These are phyloP conservation scores for Synanthedon andrenaeformis DNA, from an alignment of 2,888 invertebrate genomes.

Conservation along the genomic window DNA sequence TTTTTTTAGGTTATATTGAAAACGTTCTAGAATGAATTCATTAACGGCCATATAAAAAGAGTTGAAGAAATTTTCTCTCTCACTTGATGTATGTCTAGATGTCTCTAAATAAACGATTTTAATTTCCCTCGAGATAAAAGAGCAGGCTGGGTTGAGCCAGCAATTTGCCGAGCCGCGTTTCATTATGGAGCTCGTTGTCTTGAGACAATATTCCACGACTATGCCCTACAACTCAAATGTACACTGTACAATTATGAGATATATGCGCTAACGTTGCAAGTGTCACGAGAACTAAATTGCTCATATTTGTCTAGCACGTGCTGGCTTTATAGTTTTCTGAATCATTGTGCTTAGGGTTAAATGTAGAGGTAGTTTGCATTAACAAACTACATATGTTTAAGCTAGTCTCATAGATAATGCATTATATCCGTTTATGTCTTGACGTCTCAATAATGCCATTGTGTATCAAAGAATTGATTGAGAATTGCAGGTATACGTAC, in stretches of 20 bases:
- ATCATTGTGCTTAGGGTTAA: too few relatives aligned
- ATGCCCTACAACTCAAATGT: conserved; percentile 14
- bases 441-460: too few relatives aligned
- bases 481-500: too few relatives aligned
- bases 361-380: too few relatives aligned
- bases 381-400: too few relatives aligned
- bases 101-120: conserved; percentile 41
- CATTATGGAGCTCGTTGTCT: conserved; percentile 35
- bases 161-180: conserved; percentile 35
- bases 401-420: too few relatives aligned
- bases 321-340: too few relatives aligned
- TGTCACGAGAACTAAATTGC: conserved; percentile 3
- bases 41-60: conserved; percentile 7
- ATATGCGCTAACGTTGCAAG: conserved; percentile 4
- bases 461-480: too few relatives aligned
- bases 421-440: too few relatives aligned
- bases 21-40: conserved; percentile 4
- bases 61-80: conserved; percentile 6
- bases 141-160: conserved; percentile 19
- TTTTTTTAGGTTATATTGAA: too few relatives aligned
- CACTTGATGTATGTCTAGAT: conserved; percentile 25
- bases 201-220: conserved; percentile 23
- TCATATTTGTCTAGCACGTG: conserved; percentile 2
- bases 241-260: conserved; percentile 9
- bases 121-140: conserved; percentile 41